These are phyloP conservation scores for Leptinotarsa texana DNA, from an alignment of 1,140 invertebrate species.

Conservation along the genomic window DNA sequence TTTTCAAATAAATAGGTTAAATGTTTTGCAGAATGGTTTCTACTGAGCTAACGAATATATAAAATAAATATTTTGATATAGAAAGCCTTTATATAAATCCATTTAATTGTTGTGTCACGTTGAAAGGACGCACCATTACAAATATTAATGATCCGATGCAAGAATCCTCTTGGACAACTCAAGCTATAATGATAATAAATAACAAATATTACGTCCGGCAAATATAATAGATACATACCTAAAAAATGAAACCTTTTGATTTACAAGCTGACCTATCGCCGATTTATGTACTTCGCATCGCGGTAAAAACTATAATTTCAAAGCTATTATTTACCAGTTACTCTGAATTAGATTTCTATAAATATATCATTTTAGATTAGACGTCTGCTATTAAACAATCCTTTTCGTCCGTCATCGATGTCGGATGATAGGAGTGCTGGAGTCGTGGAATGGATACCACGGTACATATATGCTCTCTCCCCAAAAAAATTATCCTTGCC, in stretches of 20 bases:
- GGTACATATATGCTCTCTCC: neutral
- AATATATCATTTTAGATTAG: conserved; percentile 2
- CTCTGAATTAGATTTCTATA: neutral
- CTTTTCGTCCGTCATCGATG: neutral
- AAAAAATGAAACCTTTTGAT: neutral
- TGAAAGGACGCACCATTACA: neutral
- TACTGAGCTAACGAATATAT: too few relatives aligned
- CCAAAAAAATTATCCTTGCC: too few relatives aligned
- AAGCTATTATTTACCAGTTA: conserved; percentile 13
- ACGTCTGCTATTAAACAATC: neutral
- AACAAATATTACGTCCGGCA: conserved; percentile 1
- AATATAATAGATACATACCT: neutral
- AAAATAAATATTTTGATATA: too few relatives aligned
- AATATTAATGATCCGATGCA: neutral
- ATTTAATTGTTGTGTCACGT: neutral
- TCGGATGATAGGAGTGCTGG: neutral
- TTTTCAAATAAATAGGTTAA: too few relatives aligned
- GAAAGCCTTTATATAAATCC: too few relatives aligned
- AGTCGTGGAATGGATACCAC: too few relatives aligned
- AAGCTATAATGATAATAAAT: conserved; percentile 12
- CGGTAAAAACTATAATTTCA: conserved; percentile 20
- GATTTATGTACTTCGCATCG: neutral
- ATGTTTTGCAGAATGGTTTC: too few relatives aligned
- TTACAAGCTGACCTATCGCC: neutral
- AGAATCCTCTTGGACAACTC: neutral